These are phyloP conservation scores for Alloplasta piceator DNA, from an alignment of 2,888 invertebrate species.

Conservation along the genomic window DNA sequence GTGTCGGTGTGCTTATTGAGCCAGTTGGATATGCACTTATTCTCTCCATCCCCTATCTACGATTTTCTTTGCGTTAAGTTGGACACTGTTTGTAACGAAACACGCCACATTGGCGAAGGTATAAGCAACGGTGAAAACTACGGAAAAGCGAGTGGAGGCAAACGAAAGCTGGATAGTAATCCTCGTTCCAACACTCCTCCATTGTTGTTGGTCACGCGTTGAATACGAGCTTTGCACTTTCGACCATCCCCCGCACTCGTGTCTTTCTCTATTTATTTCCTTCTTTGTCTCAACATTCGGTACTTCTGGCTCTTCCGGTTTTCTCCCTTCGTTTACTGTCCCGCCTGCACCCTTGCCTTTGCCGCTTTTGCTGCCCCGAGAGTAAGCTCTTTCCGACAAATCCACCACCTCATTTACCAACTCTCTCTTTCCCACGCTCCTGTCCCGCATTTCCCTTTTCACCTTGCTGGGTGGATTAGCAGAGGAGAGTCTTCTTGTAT, in stretches of 20 bases:
- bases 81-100: constrained; percentile 34
- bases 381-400: constrained; percentile 83
- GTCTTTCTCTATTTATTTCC: constrained; percentile 36
- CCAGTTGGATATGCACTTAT: constrained; percentile 20
- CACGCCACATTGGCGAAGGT: constrained; percentile 58
- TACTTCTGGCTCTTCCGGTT: constrained; percentile 66
- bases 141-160: constrained; percentile 48
- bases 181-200: constrained; percentile 74
- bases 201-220: constrained; percentile 80
- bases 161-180: constrained; percentile 75
- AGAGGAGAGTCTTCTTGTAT: constrained; percentile 79
- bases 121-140: constrained; percentile 62
- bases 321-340: constrained; percentile 48
- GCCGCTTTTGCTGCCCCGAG: constrained; percentile 61
- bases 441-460: not conserved
- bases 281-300: constrained; percentile 35
- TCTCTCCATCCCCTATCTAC: not conserved
- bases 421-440: constrained; percentile 60
- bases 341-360: constrained; percentile 51
- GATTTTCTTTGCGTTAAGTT: constrained; percentile 44
- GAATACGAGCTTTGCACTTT: constrained; percentile 79
- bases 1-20: not conserved
- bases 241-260: constrained; percentile 66
- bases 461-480: constrained; percentile 76
- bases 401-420: constrained; percentile 82